Evolutionary conservation across 1,140 invertebrate genomes (phyloP), one percentile per base, ranked within the genome.

Genomic region (Drosophila dunni): DNA sequence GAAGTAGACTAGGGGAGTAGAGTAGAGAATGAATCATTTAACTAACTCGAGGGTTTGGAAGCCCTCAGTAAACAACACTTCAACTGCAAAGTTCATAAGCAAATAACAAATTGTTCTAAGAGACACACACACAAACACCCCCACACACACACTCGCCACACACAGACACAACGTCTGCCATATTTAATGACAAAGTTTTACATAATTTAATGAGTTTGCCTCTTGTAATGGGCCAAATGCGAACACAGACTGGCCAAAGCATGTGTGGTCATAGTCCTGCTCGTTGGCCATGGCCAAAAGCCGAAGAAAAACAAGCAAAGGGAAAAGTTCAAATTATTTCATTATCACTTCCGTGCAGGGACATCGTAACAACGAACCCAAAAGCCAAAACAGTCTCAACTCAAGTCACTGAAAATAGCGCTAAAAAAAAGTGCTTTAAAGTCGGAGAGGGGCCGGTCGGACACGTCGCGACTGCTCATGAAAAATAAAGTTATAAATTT

Each of bases 401-500:
- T 58, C 38, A 53, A 48, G 54, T 54, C 68, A 44, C 45, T 29
- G 24, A 64, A 54, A 67, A 50, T 29, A 24, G 42, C 20, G 29
- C 29, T 17, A n/a, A 42, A 72, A 29, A 29, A 66, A 81, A 48
- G 7, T 60, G 36, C 70, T 81, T 66, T 54, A 74, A 77, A 68
- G 48, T 64, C 69, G 79, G 57, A 82, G 42, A 48, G 53, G 56
- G 46, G 29, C 29, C 33, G 60, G 17, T 38, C 29, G 20, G 54
- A 61, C 54, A 40, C 29, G 54, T 50, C 82, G 72, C 62, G 79
- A 57, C 58, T 68, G 63, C 65, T 82, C 53, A 61, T 69, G 66
- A 78, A 78, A 89, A 88, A 88, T 89, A 57, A 88, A 81, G 84
- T 89, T 88, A 89, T 88, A 88, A 88, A 88, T 88, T 88, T 89